Evolutionary conservation across 2,888 invertebrate species (phyloP), one percentile per base, ranked within the genome.

Genomic region (Drosophila melanocephala): DNA sequence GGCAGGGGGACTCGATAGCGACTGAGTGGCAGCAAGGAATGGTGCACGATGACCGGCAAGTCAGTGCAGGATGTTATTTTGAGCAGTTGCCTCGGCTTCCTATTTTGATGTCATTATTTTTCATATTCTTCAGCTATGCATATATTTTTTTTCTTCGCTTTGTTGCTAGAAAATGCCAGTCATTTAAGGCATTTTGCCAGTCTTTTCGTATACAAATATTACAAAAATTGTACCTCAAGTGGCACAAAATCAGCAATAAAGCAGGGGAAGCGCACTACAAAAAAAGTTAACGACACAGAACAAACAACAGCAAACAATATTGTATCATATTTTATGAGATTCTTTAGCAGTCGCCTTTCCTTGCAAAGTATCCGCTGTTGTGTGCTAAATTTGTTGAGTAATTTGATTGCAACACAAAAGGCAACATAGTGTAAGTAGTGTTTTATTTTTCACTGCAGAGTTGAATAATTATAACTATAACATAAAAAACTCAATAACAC

Each of bases 41-140:
- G 67, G 30, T 67, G 62, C 75, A 72, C 64, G 74, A 83, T 83
- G 78, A 89, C 75, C 78, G 74, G 67, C 74, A 83, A 79, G 77
- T 89, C 85, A 67, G 77, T 72, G 63, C 86, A 76, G 82, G 75
- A 84, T 84, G 89, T 84, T 89, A 84, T 84, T 81, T 67, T 77
- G 70, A 77, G 87, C 84, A 87, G 75, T 89, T 73, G 68, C 59
- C 84, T 79, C 82, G 71, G 73, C 69, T 79, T 72, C 74, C 67
- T 73, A 77, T 63, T 87, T 78, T 75, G 47, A 57, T 68, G 77
- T 78, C 82, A 85, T 85, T 87, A 81, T 81, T 77, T 77, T 72
- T 53, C 55, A 47, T 70, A 52, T 28, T 44, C 26, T 47, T 51
- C 30, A 35, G 30, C 69, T n/a, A 57, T 28, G 39, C 39, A 57